Evolutionary conservation across 2,888 invertebrate species (phyloP), one percentile per base, ranked within the genome.

Genomic region (Sarcophaga subvicina): DNA sequence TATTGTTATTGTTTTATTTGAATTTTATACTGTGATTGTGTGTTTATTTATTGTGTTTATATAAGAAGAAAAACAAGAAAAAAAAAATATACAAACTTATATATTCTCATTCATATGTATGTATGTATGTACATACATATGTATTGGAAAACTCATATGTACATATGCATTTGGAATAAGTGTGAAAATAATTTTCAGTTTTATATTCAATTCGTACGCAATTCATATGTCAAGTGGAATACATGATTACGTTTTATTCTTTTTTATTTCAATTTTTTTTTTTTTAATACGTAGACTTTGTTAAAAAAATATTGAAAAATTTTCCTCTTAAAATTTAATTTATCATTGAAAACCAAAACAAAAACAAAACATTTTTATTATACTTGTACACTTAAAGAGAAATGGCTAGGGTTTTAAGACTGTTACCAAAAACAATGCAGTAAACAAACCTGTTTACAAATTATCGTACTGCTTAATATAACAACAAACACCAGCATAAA

Each of bases 161-260:
- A 2, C 3, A 25, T 25, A 37, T 37, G 37, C 49, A 64, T 63
- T 64, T 75, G n/a, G 75, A 25, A 69, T 60, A 69, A 70, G 60
- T 78, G 78, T 78, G 78, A 78, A 78, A 69, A 69, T 10, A 47
- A 69, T 69, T 78, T 78, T 37, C 14, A 27, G 25, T 49, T 64
- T 75, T 22, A 45, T 69, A 8, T 45, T 78, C 49, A 62, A 25
- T 49, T 64, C n/a, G 17, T 25, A 60, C 62, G 69, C 62, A 69
- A 78, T 47, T 60, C 78, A 47, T 69, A 49, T 78, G 78, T 78
- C 78, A 78, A 78, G 47, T 69, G 10, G 25, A 70, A 69, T 45
- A 67, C 37, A n/a, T 60, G 49, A 69, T 69, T 60, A 37, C 37
- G 37, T 54, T 59, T 67, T 59, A n/a, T 22, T 59, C 20, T 20